Conservation (phyloP, 2,113 vertebrate genomes). For the Pterophyllum scalare region DNA sequence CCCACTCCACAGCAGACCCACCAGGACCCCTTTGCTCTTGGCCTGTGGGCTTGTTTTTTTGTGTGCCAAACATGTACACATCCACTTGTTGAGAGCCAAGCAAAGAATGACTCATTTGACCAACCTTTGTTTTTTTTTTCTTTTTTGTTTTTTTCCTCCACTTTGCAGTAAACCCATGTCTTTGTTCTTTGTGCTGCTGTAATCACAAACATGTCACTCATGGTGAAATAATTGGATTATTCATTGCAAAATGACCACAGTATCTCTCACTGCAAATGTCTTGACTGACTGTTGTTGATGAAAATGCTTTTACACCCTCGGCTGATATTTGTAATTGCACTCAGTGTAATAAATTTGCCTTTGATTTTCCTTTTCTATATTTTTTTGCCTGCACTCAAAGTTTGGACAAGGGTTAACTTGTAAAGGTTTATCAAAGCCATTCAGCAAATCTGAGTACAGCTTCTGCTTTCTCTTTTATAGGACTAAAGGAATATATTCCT, state of each 20-base stretch:
- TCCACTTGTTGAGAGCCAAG: conserved; percentile 46
- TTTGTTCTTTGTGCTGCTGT: conserved; percentile 48
- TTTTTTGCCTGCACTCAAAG: not conserved
- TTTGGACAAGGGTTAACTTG: not conserved
- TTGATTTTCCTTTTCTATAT: not conserved
- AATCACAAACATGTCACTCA: conserved; percentile 66
- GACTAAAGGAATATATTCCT: not conserved
- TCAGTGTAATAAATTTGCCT: conserved; percentile 16
- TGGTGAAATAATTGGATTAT: conserved; percentile 57
- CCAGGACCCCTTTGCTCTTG: conserved; percentile 50
- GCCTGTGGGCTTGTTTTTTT: conserved; percentile 58
- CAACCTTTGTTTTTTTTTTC: not conserved
- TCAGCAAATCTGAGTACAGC: not conserved
- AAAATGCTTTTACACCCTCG: conserved; percentile 29
- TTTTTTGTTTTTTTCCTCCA: not conserved
- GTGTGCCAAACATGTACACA: conserved; percentile 56
- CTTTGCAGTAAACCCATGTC: conserved; percentile 35
- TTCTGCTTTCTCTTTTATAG: not conserved
- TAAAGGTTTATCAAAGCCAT: not conserved
- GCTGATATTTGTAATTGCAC: conserved; percentile 47
- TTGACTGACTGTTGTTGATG: conserved; percentile 49
- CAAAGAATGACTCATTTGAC: conserved; percentile 63
- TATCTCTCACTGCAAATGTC: conserved; percentile 55
- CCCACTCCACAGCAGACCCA: conserved; percentile 69
- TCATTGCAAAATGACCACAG: conserved; percentile 61